Evolutionary conservation across 2,797 vertebrate genomes (phyloP).

Genomic region (Darevskia nairensis): DNA sequence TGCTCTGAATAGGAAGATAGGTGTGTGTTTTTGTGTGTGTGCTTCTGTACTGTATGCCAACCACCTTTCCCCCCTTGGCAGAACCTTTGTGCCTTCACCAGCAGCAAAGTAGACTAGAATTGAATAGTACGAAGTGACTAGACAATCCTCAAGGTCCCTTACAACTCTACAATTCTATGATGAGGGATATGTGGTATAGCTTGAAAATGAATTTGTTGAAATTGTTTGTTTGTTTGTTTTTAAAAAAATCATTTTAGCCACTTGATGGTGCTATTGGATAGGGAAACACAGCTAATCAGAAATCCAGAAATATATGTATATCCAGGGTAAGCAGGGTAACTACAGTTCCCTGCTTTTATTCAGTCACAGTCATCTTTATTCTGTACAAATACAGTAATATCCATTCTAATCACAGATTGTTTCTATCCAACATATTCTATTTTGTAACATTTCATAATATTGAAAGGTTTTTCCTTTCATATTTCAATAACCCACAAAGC

Average conservation of each 20-base stretch:
- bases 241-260: constrained; percentile 48
- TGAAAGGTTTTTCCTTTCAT: not conserved
- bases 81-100: not conserved
- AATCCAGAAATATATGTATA: constrained; percentile 57
- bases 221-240: not conserved
- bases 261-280: constrained; percentile 79
- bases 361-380: not conserved
- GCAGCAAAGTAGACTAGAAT: not conserved
- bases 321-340: constrained; percentile 86
- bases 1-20: no score
- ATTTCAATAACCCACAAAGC: not conserved
- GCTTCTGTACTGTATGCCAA: not conserved
- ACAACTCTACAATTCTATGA: no score
- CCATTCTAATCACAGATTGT: not conserved
- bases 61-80: not conserved
- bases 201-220: not conserved
- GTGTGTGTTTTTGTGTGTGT: no score
- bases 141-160: no score
- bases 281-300: constrained; percentile 24
- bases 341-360: constrained; percentile 79
- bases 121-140: not conserved
- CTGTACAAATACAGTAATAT: not conserved
- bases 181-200: not conserved
- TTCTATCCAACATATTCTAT: not conserved
- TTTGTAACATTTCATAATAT: not conserved